Percentiles rank a stretch among this genome's conserved stretches.
These are phyloP conservation scores for Oreochromis tanganicae DNA, from an alignment of 2,113 vertebrate species.

Conservation along the genomic window DNA sequence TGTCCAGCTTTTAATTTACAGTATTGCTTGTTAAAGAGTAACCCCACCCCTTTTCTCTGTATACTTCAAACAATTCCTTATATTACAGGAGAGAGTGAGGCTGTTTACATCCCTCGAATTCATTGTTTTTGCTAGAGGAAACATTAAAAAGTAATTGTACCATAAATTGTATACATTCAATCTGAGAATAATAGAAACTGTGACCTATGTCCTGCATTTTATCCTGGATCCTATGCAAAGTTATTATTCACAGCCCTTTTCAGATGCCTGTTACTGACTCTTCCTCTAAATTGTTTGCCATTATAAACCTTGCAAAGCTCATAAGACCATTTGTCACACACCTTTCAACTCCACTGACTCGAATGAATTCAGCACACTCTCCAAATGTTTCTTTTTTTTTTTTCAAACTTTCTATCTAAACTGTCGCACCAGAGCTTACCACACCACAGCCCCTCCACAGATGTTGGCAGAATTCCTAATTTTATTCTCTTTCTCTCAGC, in stretches of 20 bases:
- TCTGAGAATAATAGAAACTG: not conserved
- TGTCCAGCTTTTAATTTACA: conserved; percentile 34
- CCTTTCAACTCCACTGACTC: not conserved
- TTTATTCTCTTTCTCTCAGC: conserved; percentile 56
- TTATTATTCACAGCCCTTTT: conserved; percentile 38
- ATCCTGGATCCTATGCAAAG: conserved; percentile 35
- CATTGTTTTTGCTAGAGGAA: not conserved
- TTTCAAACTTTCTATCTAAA: not conserved
- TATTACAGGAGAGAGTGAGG: not conserved
- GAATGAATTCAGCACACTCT: not conserved
- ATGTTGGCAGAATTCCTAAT: conserved; percentile 65
- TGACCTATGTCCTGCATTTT: not conserved
- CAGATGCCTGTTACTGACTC: conserved; percentile 6
- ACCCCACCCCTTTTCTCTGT: not conserved
- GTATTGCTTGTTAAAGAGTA: not conserved
- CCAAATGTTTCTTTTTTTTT: not conserved
- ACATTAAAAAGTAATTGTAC: not conserved
- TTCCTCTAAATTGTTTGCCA: conserved; percentile 8
- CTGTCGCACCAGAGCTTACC: not conserved
- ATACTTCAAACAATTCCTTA: not conserved
- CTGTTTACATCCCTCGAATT: not conserved
- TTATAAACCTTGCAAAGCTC: not conserved
- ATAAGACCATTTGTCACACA: not conserved
- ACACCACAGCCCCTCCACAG: conserved; percentile 42
- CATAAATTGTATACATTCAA: not conserved